phyloP scores from a whole-genome alignment of 1,140 invertebrate genomes.

The Cephus cinctus region DNA sequence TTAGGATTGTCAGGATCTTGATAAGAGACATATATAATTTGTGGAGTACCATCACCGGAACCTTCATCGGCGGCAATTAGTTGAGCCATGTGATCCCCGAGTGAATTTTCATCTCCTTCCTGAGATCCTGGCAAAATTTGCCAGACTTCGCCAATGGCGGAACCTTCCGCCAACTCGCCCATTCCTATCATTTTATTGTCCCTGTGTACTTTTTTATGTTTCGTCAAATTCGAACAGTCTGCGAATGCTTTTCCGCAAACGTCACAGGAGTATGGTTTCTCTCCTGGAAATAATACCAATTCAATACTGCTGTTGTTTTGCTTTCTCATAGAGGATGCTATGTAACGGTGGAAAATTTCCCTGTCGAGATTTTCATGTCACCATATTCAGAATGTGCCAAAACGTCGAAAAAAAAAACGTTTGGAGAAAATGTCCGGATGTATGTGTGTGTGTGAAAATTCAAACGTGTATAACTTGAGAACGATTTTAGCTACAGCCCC shows the following conservation, averaged over 20 bases:
- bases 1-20: conserved; percentile 50
- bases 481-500: no score
- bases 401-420: background rate
- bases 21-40: conserved; percentile 57
- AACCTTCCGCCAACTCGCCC: conserved; percentile 26
- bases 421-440: no score
- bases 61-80: conserved; percentile 34
- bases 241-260: conserved; percentile 75
- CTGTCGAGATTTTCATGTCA: no score
- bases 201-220: conserved; percentile 61
- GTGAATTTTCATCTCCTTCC: conserved; percentile 30
- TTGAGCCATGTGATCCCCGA: conserved; percentile 29
- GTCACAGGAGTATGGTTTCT: conserved; percentile 76
- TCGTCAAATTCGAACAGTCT: conserved; percentile 66
- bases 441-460: no score
- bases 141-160: conserved; percentile 37
- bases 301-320: no score
- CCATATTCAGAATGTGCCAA: background rate
- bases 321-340: background rate
- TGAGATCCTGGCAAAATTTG: conserved; percentile 40
- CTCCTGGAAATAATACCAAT: conserved; percentile 62
- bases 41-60: conserved; percentile 41
- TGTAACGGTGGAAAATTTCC: no score
- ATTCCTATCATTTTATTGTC: conserved; percentile 12
- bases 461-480: no score